These are phyloP conservation scores for Sebastes baramenuke DNA, from an alignment of 2,797 vertebrate genomes.

Conservation along the genomic window DNA sequence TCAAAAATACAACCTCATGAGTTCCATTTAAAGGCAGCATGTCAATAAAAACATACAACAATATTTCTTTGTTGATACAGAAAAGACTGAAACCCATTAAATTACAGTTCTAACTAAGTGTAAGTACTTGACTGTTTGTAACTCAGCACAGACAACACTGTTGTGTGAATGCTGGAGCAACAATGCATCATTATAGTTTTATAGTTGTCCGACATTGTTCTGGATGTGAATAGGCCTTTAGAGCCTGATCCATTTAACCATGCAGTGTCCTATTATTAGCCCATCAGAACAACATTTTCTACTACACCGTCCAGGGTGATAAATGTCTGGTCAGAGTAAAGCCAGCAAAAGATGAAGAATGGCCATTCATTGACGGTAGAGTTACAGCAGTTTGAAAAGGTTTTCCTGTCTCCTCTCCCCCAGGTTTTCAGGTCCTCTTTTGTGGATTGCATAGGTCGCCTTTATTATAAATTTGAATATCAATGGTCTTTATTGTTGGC, in stretches of 20 bases:
- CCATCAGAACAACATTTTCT: constrained; percentile 11
- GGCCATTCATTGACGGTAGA: neutral
- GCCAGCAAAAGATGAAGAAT: constrained; percentile 21
- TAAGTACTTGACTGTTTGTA: too few relatives aligned
- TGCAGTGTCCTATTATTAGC: constrained; percentile 14
- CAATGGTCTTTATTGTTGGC: constrained; percentile 17
- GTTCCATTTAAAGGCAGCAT: too few relatives aligned
- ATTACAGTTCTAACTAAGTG: too few relatives aligned
- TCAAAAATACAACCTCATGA: too few relatives aligned
- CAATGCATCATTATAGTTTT: neutral
- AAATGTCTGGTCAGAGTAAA: constrained; percentile 34
- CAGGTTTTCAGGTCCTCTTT: constrained; percentile 1
- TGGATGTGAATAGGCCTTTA: neutral
- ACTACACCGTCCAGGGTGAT: constrained; percentile 23
- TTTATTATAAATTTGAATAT: constrained; percentile 38
- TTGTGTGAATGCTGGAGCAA: neutral
- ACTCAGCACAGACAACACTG: neutral
- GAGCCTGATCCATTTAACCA: neutral
- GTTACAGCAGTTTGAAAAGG: constrained; percentile 30
- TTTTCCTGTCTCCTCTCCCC: constrained; percentile 26
- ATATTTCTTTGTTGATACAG: too few relatives aligned
- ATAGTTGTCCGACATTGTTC: neutral
- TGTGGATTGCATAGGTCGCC: constrained; percentile 27
- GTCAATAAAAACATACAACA: too few relatives aligned
- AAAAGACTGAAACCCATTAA: too few relatives aligned